A percentile compares a stretch with the other conserved stretches of the same genome.
phyloP scores from a whole-genome alignment of 2,797 vertebrate genomes.

The Paedocypris micromegethes region DNA sequence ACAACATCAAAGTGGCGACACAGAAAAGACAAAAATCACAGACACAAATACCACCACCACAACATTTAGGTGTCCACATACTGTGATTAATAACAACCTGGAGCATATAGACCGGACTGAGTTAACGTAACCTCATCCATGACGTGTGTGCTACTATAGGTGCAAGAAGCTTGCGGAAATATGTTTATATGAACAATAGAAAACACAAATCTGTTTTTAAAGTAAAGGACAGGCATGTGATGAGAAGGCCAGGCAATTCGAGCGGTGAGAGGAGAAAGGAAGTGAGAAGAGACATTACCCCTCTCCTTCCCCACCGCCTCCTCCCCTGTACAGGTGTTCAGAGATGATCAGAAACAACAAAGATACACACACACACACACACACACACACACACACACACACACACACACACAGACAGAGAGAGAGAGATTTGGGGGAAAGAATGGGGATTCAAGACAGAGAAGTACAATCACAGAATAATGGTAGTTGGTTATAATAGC shows the following conservation, averaged over 20 bases:
- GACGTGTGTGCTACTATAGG: slow-evolving; percentile 40
- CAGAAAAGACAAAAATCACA: slow-evolving; percentile 38
- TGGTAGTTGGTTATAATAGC: background rate
- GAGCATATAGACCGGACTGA: slow-evolving; percentile 34
- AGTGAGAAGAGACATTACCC: slow-evolving; percentile 51
- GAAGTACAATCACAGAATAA: slow-evolving; percentile 44
- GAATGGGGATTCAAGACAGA: slow-evolving; percentile 51
- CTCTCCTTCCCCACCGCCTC: slow-evolving; percentile 49
- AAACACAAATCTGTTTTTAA: slow-evolving; percentile 34
- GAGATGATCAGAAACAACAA: slow-evolving; percentile 45
- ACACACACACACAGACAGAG: slow-evolving; percentile 41
- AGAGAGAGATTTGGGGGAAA: slow-evolving; percentile 50
- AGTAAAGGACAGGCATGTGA: slow-evolving; percentile 37
- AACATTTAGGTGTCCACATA: slow-evolving; percentile 52
- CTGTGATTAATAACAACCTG: slow-evolving; percentile 35
- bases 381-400: slow-evolving; percentile 40
- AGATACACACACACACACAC: slow-evolving; percentile 31
- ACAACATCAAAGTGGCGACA: background rate
- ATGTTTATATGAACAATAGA: slow-evolving; percentile 17
- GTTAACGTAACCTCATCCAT: slow-evolving; percentile 26
- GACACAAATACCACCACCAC: slow-evolving; percentile 50
- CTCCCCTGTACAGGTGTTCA: slow-evolving; percentile 46
- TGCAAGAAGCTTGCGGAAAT: slow-evolving; percentile 31
- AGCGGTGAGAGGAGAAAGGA: slow-evolving; percentile 43
- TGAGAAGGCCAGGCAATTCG: slow-evolving; percentile 44